These are phyloP conservation scores for Clarias magur DNA, from an alignment of 2,113 vertebrate species.

Conservation along the genomic window DNA sequence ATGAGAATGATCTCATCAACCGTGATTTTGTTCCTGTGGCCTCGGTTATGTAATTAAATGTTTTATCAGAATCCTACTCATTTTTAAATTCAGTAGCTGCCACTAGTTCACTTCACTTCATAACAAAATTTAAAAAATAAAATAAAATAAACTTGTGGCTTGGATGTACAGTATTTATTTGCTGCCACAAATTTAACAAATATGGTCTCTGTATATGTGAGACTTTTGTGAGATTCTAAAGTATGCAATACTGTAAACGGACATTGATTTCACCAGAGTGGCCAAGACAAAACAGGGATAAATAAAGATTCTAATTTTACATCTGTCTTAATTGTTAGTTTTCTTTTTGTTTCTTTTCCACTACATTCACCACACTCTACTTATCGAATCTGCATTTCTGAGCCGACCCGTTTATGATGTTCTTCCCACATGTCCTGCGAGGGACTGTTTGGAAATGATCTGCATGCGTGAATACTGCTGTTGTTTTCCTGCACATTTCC, in stretches of 20 bases:
- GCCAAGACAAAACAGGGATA: not conserved
- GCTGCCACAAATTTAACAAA: not conserved
- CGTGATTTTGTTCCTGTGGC: not conserved
- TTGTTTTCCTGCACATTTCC: slow-evolving; percentile 42
- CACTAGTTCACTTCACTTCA: not conserved
- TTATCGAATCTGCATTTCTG: slow-evolving; percentile 2
- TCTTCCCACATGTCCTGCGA: slow-evolving; percentile 22
- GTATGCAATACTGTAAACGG: not conserved
- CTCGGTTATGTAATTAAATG: not conserved
- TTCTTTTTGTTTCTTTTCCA: not conserved
- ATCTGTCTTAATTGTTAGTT: not conserved
- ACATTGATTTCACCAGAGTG: not conserved
- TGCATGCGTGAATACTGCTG: slow-evolving; percentile 48
- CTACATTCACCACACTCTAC: not conserved
- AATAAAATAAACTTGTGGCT: not conserved
- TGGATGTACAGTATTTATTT: not conserved
- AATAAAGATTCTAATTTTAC: not conserved
- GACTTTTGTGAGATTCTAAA: not conserved
- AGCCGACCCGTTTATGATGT: not conserved
- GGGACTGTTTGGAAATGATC: slow-evolving; percentile 20
- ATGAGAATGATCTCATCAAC: no score
- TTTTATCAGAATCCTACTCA: not conserved
- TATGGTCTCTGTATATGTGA: not conserved
- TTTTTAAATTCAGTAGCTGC: not conserved
- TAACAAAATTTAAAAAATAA: not conserved